A percentile compares a stretch with the other conserved stretches of the same genome.
phyloP scores from a whole-genome alignment of 30 jellyfish, hydroid and myxozoan species.

The Aurelia aurita complex sp. Pacific region DNA sequence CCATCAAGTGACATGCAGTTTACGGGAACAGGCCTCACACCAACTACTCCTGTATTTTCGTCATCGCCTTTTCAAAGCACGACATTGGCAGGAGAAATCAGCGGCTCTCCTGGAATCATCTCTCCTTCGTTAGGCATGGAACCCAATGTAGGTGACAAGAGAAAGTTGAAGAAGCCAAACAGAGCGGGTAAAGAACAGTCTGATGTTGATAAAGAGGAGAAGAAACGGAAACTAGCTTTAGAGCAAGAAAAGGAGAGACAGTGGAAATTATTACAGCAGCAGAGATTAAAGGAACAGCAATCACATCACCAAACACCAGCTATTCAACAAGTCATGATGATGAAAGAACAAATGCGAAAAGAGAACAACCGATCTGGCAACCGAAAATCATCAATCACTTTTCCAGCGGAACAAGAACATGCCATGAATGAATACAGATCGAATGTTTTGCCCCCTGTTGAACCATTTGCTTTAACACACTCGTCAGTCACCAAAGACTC shows the following conservation, averaged over 20 bases:
- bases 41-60: slow-evolving; percentile 78
- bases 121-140: slow-evolving; percentile 48
- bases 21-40: slow-evolving; percentile 70
- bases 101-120: slow-evolving; percentile 35
- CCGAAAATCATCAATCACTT: slow-evolving; percentile 29
- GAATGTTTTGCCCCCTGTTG: slow-evolving; percentile 56
- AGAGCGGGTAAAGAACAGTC: slow-evolving; percentile 49
- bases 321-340: slow-evolving; percentile 61
- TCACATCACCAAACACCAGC: slow-evolving; percentile 64
- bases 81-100: slow-evolving; percentile 37
- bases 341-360: slow-evolving; percentile 74
- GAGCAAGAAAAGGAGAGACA: slow-evolving; percentile 90
- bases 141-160: slow-evolving; percentile 37
- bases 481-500: slow-evolving; percentile 10
- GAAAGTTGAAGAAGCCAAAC: slow-evolving; percentile 32
- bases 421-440: slow-evolving; percentile 27
- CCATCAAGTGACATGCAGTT: slow-evolving; percentile 46
- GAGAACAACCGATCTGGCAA: slow-evolving; percentile 38
- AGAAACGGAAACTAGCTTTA: slow-evolving; percentile 56
- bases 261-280: slow-evolving; percentile 85
- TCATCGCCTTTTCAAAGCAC: slow-evolving; percentile 67
- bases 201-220: slow-evolving; percentile 60
- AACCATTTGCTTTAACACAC: slow-evolving; percentile 38
- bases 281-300: slow-evolving; percentile 82
- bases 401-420: slow-evolving; percentile 22